A percentile compares a stretch with the other conserved stretches of the same genome.
phyloP scores from a whole-genome alignment of 1,140 invertebrate genomes.

The Steinernema khuongi region DNA sequence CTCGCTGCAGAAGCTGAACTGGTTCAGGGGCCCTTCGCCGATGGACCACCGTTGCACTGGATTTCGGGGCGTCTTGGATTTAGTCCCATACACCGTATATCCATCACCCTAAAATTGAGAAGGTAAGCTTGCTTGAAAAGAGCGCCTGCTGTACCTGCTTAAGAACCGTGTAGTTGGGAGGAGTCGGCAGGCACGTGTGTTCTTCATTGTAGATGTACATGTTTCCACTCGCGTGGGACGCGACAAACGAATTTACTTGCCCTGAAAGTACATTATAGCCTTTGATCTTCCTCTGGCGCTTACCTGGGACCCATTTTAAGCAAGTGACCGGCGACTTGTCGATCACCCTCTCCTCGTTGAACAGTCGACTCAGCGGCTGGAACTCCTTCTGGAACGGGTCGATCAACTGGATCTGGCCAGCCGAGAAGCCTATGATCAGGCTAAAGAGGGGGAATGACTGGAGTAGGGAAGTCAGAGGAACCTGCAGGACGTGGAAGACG shows the following conservation, averaged over 20 bases:
- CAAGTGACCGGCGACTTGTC: conserved; percentile 98
- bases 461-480: conserved; percentile 7
- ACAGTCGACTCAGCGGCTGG: conserved; percentile 73
- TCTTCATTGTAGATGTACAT: conserved; percentile 97
- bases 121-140: neutral
- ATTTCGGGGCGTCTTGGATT: conserved; percentile 90
- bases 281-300: conserved; percentile 69
- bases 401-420: conserved; percentile 90
- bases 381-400: conserved; percentile 88
- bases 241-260: conserved; percentile 83
- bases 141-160: conserved; percentile 68
- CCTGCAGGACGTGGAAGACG: conserved; percentile 62
- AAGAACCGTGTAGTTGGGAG: conserved; percentile 81
- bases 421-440: conserved; percentile 89
- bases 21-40: conserved; percentile 81
- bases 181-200: conserved; percentile 73
- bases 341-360: conserved; percentile 96
- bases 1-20: conserved; percentile 87
- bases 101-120: conserved; percentile 68
- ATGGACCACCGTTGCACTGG: conserved; percentile 79
- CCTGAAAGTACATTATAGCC: conserved; percentile 89
- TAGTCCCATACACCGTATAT: conserved; percentile 86
- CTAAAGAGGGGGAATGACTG: conserved; percentile 59
- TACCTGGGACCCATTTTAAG: conserved; percentile 90
- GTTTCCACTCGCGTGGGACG: conserved; percentile 89